Conservation (phyloP, 2,888 invertebrate species). For the Pachydiplax longipennis region DNA sequence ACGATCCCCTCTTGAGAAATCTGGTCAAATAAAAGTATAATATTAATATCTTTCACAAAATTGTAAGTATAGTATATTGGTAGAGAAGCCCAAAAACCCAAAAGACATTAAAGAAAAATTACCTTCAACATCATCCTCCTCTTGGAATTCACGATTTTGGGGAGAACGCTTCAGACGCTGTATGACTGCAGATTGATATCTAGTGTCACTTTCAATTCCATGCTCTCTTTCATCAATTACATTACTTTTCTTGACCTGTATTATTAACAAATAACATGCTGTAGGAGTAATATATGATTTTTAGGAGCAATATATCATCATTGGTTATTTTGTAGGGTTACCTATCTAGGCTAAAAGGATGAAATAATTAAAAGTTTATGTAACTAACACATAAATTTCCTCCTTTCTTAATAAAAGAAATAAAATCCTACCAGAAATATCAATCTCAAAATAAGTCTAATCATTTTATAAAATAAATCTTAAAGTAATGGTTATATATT, state of each 20-base stretch:
- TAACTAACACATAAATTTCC: too few relatives aligned
- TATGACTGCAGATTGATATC: neutral
- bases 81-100: neutral
- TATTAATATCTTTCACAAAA: neutral
- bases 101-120: neutral
- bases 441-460: too few relatives aligned
- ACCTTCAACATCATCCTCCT: neutral
- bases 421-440: too few relatives aligned
- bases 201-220: neutral
- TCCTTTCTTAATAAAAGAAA: too few relatives aligned
- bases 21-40: neutral
- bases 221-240: neutral
- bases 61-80: neutral
- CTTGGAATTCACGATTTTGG: neutral
- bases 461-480: too few relatives aligned
- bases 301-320: neutral
- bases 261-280: too few relatives aligned
- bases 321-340: neutral
- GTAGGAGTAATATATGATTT: neutral
- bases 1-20: neutral
- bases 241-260: neutral
- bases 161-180: neutral
- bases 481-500: too few relatives aligned
- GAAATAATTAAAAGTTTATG: too few relatives aligned
- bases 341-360: neutral